A percentile compares a stretch with the other conserved stretches of the same genome.
These are phyloP conservation scores for Clanis bilineata DNA, from an alignment of 2,888 invertebrate genomes.

Conservation along the genomic window DNA sequence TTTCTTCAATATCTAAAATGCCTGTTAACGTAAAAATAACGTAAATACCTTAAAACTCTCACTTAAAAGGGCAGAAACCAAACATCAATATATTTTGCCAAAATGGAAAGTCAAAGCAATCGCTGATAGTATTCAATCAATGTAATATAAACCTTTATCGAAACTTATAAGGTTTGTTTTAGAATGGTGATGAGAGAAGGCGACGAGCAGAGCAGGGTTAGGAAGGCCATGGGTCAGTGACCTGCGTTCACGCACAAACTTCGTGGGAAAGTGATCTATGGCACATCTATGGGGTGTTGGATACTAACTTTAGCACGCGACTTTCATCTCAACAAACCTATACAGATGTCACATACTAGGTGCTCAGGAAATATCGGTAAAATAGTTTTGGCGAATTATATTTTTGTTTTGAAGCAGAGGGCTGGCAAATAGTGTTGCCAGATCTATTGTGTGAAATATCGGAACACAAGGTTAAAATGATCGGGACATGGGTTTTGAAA, in stretches of 20 bases:
- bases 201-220: conserved; percentile 61
- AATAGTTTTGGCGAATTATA: too few relatives aligned
- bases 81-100: conserved; percentile 4
- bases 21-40: background rate
- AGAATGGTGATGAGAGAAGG: conserved; percentile 43
- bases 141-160: background rate
- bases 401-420: too few relatives aligned
- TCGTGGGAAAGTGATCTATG: conserved; percentile 53
- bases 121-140: conserved; percentile 16
- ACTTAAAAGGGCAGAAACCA: background rate
- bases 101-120: conserved; percentile 8
- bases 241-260: conserved; percentile 52
- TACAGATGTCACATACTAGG: too few relatives aligned
- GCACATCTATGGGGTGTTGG: background rate
- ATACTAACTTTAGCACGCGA: conserved; percentile 35
- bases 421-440: too few relatives aligned
- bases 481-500: too few relatives aligned
- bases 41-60: background rate
- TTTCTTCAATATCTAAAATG: background rate
- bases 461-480: too few relatives aligned
- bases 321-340: conserved; percentile 18
- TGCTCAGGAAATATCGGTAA: too few relatives aligned
- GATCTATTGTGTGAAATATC: too few relatives aligned
- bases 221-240: conserved; percentile 50
- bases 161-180: background rate